Base-by-base conservation (phyloP, 2,113 vertebrate species). In the Thomomys bottae region DNA sequence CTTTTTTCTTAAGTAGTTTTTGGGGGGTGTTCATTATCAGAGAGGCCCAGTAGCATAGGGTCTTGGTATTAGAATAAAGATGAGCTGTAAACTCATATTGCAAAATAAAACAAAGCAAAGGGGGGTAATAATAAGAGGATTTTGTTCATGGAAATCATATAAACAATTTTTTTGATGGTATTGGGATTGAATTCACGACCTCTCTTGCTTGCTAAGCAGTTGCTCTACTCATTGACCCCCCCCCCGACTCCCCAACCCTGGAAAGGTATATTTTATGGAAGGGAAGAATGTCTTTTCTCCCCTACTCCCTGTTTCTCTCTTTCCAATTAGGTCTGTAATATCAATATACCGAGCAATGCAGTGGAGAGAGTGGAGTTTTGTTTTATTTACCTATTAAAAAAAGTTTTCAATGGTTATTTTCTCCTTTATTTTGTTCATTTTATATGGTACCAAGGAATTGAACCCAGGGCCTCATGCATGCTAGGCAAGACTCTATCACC, bases 31-130 rank as follows among this genome's bases (percentile, higher is more conserved):
- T 67, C 81, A 66, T 49, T 76, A 82, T 34, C 6, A 14, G 15
- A 81, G 80, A 18, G 63, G 34, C n/a, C 34, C 34, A 63, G 6
- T 67, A 84, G 21, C 0, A 4, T 32, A 73, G 21, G 59, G n/a
- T 59, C 20, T 75, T 87, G 59, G 59, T 42, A 20, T 42, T 45
- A 68, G 34, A 32, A 17, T 14, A 75, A 93, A 59, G 40, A 20
- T 11, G 63, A 63, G 68, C 57, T 85, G 59, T 77, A 90, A 83
- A 89, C n/a, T 49, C 57, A 28, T 34, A 68, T 84, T 93, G 87
- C 59, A 76, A 77, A 86, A 24, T 26, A 42, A 87, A 90, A 73
- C 57, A 75, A n/a, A 80, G 71, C 32, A n/a, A 86, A 86, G 64
- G 8, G 68, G 72, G 49, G 57, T n/a, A 78, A 49, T 17, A 54